Evolutionary conservation across 1,140 invertebrate genomes (phyloP), one percentile per base, ranked within the genome.

Genomic region (Potamilus streckersoni): DNA sequence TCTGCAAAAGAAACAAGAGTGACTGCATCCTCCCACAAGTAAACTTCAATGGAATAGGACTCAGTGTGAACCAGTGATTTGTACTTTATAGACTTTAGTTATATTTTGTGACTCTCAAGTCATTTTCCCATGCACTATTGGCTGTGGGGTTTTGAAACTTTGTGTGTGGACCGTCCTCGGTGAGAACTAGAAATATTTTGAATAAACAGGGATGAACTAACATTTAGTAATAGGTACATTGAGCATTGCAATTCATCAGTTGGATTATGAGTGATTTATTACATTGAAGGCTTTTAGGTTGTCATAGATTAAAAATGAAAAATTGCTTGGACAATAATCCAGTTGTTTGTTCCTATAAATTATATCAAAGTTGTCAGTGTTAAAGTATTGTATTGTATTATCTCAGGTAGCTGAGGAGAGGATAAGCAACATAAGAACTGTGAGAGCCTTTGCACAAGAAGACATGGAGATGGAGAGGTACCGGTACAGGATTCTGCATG

Each of bases 381-480:
- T 19, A 3, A 61, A 61, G 60, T 3, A 61, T 61, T 67, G 67
- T 17, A 20, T 15, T 69, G 15, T 20, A 62, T 77, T 76, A 62
- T 80, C 86, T 57, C 69, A 92, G 89, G 87, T 92, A 20, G 96
- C 96, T 1, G 97, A 99, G 91, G 97, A 99, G 86, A 94, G 94
- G 82, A 95, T 99, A 63, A 93, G 94, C 38, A 98, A 98, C 87
- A 95, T 99, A 76, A 92, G 97, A 83, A 98, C 97, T 8, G 97
- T 99, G 0, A 95, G 97, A 90, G 93, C 94, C 3, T 98, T 99
- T 88, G 95, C 94, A 5, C 94, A 96, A 84, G 97, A 99, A 87
- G 80, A 91, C 6, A 92, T 92, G 79, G 97, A 99, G 91, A 92
- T 94, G 38, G 80, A 91, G 27, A 87, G 90, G 1, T 99, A 97